Evolutionary conservation across 2,797 vertebrate species (phyloP), one percentile per base, ranked within the genome.

Genomic region (Pangasius krempfi): DNA sequence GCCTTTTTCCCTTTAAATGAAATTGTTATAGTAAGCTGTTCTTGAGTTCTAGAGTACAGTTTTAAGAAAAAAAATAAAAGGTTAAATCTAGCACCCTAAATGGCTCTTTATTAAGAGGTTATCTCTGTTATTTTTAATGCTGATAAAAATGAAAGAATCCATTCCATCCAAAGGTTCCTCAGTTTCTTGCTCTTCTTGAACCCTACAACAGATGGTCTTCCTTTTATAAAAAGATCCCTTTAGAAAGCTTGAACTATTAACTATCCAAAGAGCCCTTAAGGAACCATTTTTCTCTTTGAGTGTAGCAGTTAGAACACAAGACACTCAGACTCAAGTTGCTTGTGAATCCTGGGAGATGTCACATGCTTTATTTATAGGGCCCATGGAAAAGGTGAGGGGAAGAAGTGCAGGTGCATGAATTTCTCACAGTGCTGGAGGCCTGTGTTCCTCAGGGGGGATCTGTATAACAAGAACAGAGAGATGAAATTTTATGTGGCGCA

Each of bases 321-420:
- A 72, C n/a, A 85, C 83, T 52, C 9, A 52, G 44, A 30, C n/a
- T 70, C 14, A 68, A 18, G 37, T 47, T 30, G 62, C 82, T 68
- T 30, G 16, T 52, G 40, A 54, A 54, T 85, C 83, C 47, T 85
- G 47, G n/a, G 47, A 85, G 47, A 68, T 66, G 82, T 66, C 60
- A 47, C 14, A 54, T 68, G 64, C 22, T 85, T 81, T 89, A 85
- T 85, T 54, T 85, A 85, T 70, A 52, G 47, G 13, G 60, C 13
- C 30, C 64, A 54, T 64, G 83, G 62, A 85, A 70, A 85, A 70
- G 66, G 64, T 52, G n/a, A 85, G 30, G 33, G 18, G 30, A 85
- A 54, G 50, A 85, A 72, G 44, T 85, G 83, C 64, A 72, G 66
- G 84, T 72, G 50, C 66, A 30, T 33, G 5, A 30, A 50, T 72